A percentile compares a stretch with the other conserved stretches of the same genome.
These are phyloP conservation scores for Mactra quadrangularis DNA, from an alignment of 1,140 invertebrate genomes.

Conservation along the genomic window DNA sequence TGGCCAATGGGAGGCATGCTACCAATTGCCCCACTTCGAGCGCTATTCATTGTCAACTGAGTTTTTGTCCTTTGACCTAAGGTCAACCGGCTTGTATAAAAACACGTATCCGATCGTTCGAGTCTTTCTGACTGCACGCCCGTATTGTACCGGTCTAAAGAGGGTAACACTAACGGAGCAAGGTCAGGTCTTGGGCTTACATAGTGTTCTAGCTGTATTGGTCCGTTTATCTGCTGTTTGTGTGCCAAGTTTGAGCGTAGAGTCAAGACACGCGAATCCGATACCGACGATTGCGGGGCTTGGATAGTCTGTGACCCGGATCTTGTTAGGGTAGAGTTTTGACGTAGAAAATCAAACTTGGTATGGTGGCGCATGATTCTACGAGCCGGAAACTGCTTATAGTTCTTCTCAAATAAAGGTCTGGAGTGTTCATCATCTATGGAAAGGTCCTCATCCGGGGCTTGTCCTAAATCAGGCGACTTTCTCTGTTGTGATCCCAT, in stretches of 20 bases:
- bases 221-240: constrained; percentile 47
- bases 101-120: constrained; percentile 40
- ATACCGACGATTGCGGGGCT: constrained; percentile 23
- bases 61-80: constrained; percentile 46
- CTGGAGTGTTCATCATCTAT: neutral
- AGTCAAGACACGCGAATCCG: constrained; percentile 30
- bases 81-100: constrained; percentile 15
- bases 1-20: neutral
- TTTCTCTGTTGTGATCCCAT: constrained; percentile 25
- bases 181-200: constrained; percentile 46
- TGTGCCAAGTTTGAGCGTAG: constrained; percentile 15
- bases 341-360: constrained; percentile 54
- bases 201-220: constrained; percentile 52
- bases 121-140: constrained; percentile 19
- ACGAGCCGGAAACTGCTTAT: constrained; percentile 66
- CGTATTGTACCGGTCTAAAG: constrained; percentile 12
- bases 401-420: constrained; percentile 60
- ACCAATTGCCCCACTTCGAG: neutral
- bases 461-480: neutral
- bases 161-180: constrained; percentile 43
- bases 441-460: neutral
- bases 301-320: neutral
- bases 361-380: constrained; percentile 63
- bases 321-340: constrained; percentile 19
- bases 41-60: constrained; percentile 31